A percentile compares a stretch with the other conserved stretches of the same genome.
Evolutionary conservation across 2,113 vertebrate species (phyloP).

Genomic region (Harpagus bidentatus): DNA sequence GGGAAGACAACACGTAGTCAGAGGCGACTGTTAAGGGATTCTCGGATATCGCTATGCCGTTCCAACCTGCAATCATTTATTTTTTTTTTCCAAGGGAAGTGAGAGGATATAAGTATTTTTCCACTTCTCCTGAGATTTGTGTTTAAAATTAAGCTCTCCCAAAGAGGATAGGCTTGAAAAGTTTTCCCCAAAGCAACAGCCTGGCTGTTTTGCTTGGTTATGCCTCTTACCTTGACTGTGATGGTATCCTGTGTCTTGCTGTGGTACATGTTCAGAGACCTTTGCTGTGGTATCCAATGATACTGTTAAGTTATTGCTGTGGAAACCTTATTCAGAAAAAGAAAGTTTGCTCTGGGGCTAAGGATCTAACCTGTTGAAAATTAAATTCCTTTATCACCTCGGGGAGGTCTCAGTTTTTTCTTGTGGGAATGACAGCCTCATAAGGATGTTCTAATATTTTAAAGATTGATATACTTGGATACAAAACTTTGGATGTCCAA

Average conservation of each 20-base stretch:
- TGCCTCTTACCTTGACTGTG: not conserved
- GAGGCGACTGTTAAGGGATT: not conserved
- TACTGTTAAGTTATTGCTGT: not conserved
- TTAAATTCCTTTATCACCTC: not conserved
- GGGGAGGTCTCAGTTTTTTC: not conserved
- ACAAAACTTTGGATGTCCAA: not conserved
- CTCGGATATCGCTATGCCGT: too few relatives aligned
- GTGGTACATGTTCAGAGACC: not conserved
- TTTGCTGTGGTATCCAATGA: not conserved
- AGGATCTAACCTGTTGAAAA: not conserved
- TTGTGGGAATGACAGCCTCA: not conserved
- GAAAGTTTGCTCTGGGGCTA: not conserved
- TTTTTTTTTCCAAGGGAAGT: not conserved
- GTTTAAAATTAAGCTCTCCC: not conserved
- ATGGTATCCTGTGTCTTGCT: not conserved
- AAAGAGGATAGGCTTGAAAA: not conserved
- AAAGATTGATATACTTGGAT: not conserved
- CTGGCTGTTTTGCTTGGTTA: not conserved
- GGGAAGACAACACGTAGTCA: fast-evolving
- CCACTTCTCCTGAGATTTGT: not conserved
- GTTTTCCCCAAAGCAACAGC: not conserved
- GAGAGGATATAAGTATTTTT: not conserved
- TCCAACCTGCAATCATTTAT: fast-evolving
- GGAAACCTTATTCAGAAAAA: not conserved
- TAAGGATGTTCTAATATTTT: not conserved